Evolutionary conservation across 2,797 vertebrate species (phyloP), one percentile per base, ranked within the genome.

Genomic region (Sebastes aleutianus): DNA sequence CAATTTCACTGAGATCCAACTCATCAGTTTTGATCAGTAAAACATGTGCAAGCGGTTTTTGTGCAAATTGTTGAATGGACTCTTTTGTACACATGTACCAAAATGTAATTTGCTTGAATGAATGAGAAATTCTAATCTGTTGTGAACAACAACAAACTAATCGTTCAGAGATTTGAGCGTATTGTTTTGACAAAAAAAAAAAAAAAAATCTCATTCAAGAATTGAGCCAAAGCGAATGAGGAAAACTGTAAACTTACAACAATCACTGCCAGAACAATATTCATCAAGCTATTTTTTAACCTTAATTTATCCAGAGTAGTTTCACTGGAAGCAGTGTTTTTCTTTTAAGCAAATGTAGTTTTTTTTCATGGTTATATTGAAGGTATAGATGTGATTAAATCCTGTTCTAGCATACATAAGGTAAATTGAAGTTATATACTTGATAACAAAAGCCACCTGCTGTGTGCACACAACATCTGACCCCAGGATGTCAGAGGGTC

Each of bases 401-500:
- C 32, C 56, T 63, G 26, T 26, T 53, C 1, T 29, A 54, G 32
- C n/a, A 58, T 24, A 43, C 50, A 74, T 47, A 5, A 65, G 14
- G 31, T n/a, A 32, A 66, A 32, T 8, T 26, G 1, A 20, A 56
- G 12, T 29, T 54, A 1, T 18, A 39, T 9, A 12, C 10, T 29
- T 59, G 14, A 43, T 29, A 29, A 10, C 6, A 26, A 26, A 22
- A 68, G 20, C 8, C 58, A 72, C 71, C 26, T 75, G 64, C 75
- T 78, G 50, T 66, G 67, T n/a, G 29, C 18, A 64, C 16, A 2
- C 9, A 14, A 64, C 20, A 76, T 20, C 34, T 73, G 71, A 82
- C 67, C 70, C 66, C 34, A 14, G 67, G 66, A n/a, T 53, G 29
- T 63, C 20, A 54, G 57, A 59, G 22, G 18, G 80, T 83, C 53